phyloP scores from a whole-genome alignment of 2,888 invertebrate genomes.

The Eupithecia pulchellata region DNA sequence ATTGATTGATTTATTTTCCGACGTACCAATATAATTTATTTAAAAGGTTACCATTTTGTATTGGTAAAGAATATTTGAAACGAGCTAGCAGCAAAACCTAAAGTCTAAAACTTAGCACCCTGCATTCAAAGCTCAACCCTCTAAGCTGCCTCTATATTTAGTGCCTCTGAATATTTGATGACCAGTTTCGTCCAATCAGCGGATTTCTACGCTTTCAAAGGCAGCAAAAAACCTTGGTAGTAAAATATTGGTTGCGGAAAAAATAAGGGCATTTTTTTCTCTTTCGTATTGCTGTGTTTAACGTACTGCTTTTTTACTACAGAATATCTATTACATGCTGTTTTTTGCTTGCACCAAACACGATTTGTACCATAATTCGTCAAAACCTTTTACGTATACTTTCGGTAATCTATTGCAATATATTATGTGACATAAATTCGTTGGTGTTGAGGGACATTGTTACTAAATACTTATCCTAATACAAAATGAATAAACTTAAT shows the following conservation, averaged over 20 bases:
- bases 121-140: not conserved
- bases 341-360: not conserved
- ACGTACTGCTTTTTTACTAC: not conserved
- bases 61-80: no score
- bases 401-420: not conserved
- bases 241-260: not conserved
- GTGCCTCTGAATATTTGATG: conserved; percentile 20
- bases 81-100: not conserved
- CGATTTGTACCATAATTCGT: not conserved
- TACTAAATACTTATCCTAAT: no score
- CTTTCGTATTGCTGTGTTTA: not conserved
- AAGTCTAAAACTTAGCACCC: not conserved
- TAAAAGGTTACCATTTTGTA: no score
- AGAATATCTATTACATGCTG: no score
- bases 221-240: not conserved
- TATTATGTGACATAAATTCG: no score
- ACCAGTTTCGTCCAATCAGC: conserved; percentile 17
- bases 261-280: not conserved
- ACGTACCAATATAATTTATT: no score
- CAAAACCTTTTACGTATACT: no score
- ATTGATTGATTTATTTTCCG: no score
- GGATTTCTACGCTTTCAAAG: not conserved
- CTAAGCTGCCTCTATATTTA: not conserved
- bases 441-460: no score
- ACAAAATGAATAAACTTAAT: no score